Evolutionary conservation across 2,113 vertebrate genomes (phyloP).

Genomic region (Anseranas semipalmata): DNA sequence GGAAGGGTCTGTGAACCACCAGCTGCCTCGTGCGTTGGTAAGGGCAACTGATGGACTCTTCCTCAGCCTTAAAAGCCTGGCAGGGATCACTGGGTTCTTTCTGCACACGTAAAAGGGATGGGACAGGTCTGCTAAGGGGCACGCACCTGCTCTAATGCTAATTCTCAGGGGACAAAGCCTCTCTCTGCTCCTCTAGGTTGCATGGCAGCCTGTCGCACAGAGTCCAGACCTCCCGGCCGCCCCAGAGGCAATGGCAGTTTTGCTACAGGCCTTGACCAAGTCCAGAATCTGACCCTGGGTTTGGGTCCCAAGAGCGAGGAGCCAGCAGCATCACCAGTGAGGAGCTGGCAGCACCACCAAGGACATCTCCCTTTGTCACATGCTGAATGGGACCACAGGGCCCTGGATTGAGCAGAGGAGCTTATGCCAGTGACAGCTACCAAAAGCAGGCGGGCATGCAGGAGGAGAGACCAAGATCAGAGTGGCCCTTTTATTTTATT

Average conservation of each 20-base stretch:
- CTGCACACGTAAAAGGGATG: not conserved
- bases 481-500: not conserved
- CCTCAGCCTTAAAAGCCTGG: not conserved
- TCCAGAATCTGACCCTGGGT: not conserved
- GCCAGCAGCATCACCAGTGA: not conserved
- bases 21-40: not conserved
- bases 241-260: fast-evolving
- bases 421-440: not conserved
- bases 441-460: not conserved
- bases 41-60: fast-evolving
- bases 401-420: fast-evolving
- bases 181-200: not conserved
- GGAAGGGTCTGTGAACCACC: not conserved
- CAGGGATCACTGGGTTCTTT: not conserved
- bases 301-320: not conserved
- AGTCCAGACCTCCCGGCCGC: not conserved
- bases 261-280: not conserved
- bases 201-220: fast-evolving
- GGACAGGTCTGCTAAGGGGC: not conserved
- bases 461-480: not conserved
- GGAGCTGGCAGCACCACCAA: not conserved
- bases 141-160: fast-evolving
- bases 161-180: not conserved
- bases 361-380: not conserved
- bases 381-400: not conserved